Conservation (phyloP, 2,113 vertebrate species). For the Silurus meridionalis region DNA sequence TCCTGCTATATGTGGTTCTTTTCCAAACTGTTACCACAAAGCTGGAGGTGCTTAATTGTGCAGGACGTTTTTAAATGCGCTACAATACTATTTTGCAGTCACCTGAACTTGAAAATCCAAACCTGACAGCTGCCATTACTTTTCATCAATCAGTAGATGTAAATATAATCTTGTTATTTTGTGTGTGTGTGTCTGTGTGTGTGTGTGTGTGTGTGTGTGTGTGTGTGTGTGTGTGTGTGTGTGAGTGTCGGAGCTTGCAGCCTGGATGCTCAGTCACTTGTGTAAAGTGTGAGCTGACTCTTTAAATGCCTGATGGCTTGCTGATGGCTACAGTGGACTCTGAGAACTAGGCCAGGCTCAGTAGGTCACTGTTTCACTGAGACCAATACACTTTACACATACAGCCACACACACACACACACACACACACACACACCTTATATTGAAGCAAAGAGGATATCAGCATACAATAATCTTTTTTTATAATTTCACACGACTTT, state of each 20-base stretch:
- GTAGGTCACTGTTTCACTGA: slow-evolving; percentile 20
- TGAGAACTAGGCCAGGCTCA: slow-evolving; percentile 46
- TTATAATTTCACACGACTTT: background rate
- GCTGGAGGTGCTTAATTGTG: too few species aligned
- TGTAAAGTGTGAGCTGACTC: slow-evolving; percentile 35
- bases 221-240: background rate
- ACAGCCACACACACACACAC: slow-evolving; percentile 21
- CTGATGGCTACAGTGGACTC: background rate
- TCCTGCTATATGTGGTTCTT: too few species aligned
- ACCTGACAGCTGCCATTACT: background rate
- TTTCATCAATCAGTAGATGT: background rate
- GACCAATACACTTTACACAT: background rate
- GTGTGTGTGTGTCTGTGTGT: background rate
- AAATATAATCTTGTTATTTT: background rate
- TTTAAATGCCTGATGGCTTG: slow-evolving; percentile 14
- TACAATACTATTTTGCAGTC: too few species aligned
- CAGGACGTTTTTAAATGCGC: too few species aligned
- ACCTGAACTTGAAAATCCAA: too few species aligned
- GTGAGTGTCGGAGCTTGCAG: background rate
- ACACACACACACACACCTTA: background rate
- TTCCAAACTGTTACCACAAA: too few species aligned
- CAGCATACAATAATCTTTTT: background rate
- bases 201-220: background rate
- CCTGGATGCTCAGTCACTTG: slow-evolving; percentile 16
- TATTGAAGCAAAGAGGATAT: background rate